Base-by-base conservation (phyloP, 2,888 invertebrate genomes). In the Eurytoma adleriae region DNA sequence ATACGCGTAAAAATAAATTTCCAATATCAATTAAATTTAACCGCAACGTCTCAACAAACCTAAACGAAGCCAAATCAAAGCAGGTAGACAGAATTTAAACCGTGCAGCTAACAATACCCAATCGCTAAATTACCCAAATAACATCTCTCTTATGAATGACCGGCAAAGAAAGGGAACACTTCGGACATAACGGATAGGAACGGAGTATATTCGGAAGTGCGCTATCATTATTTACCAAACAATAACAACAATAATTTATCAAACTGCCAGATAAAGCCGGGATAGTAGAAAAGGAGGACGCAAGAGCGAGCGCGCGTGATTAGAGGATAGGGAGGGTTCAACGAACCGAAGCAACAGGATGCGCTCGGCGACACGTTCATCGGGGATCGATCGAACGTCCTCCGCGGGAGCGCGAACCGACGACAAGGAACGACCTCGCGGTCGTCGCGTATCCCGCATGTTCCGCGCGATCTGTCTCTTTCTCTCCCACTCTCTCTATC, bases 291-390 rank as follows among this genome's bases (percentile, higher is more conserved):
- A 64, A 71, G 50, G 66, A 66, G 66, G 71, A 66, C 50, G 57
- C 64, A 14, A 24, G 24, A 14, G 59, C 20, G 54, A 24, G 24
- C 40, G 20, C 20, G 24, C 16, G 64, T 27, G 18, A 54, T 20
- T 56, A 27, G 56, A 66, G 62, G 10, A 54, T 14, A 59, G 14
- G 16, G 20, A 56, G 18, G 40, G 79, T 79, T 79, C 74, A 66
- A 74, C 52, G 79, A 79, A 79, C 74, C 62, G 20, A 64, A 27
- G 62, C 54, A 77, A 70, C 77, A 70, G 77, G 64, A 77, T 64
- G 57, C 18, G 40, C 40, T 40, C 40, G 40, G 10, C 40, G 40
- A 40, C 40, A 40, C 40, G 40, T 40, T 40, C 24, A 61, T 61
- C 27, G 61, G n/a, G 13, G 61, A 24, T 5, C 24, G 24, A 61